These are phyloP conservation scores for Hybognathus amarus DNA, from an alignment of 2,797 vertebrate species.

Conservation along the genomic window DNA sequence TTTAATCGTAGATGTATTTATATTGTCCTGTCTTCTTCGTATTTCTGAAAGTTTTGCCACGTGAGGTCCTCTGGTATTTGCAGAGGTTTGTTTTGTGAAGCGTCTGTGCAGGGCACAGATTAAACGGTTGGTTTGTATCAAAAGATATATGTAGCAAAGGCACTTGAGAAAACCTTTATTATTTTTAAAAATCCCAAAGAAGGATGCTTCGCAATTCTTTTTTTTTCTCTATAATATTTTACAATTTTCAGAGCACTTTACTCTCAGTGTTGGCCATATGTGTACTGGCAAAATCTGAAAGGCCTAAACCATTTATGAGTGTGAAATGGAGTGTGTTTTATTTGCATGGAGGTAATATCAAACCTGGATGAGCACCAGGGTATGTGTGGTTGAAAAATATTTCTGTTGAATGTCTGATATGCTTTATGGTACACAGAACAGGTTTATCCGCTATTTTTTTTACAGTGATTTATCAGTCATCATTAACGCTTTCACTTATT, in stretches of 20 bases:
- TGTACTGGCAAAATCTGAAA: slow-evolving; percentile 36
- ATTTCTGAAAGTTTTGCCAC: slow-evolving; percentile 54
- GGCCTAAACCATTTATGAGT: slow-evolving; percentile 24
- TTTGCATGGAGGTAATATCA: slow-evolving; percentile 25
- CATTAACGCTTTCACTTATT: background rate
- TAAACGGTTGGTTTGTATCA: slow-evolving; percentile 5
- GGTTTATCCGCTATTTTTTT: slow-evolving; percentile 16
- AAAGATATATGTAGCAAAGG: slow-evolving; percentile 38
- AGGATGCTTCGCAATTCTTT: background rate
- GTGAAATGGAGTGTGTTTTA: slow-evolving; percentile 28
- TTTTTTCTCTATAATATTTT: background rate
- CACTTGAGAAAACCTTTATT: slow-evolving; percentile 10
- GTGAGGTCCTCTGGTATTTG: slow-evolving; percentile 30
- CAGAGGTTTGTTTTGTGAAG: slow-evolving; percentile 22
- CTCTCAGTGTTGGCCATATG: slow-evolving; percentile 52
- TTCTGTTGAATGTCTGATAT: slow-evolving; percentile 41
- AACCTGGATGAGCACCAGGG: background rate
- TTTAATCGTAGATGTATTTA: slow-evolving; percentile 76
- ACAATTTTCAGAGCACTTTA: slow-evolving; percentile 68
- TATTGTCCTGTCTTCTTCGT: slow-evolving; percentile 64
- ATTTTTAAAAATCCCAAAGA: slow-evolving; percentile 34
- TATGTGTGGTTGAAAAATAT: slow-evolving; percentile 14
- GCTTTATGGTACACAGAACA: slow-evolving; percentile 33
- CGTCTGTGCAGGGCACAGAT: slow-evolving; percentile 62
- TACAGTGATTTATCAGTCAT: background rate